These are phyloP conservation scores for Pseudonaja textilis DNA, from an alignment of 2,113 vertebrate species.

Conservation along the genomic window DNA sequence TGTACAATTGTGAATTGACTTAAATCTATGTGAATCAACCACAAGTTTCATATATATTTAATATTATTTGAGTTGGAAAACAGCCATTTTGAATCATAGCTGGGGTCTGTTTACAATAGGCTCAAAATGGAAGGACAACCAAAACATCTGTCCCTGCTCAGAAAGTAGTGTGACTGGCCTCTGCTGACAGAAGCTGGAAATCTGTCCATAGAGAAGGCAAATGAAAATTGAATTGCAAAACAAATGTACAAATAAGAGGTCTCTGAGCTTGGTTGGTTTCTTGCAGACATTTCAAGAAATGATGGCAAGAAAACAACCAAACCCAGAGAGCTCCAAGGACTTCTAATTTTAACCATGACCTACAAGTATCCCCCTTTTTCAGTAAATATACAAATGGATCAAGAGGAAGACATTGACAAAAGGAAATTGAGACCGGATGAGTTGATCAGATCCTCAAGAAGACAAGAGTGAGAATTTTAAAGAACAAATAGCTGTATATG, in stretches of 20 bases:
- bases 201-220: not conserved
- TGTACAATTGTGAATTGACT: too few relatives aligned
- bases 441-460: not conserved
- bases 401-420: not conserved
- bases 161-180: not conserved
- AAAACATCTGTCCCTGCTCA: not conserved
- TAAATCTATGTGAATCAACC: too few relatives aligned
- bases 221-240: not conserved
- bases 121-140: not conserved
- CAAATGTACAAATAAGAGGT: not conserved
- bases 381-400: not conserved
- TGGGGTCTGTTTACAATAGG: not conserved
- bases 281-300: not conserved
- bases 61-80: not conserved
- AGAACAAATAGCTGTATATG: not conserved
- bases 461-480: not conserved
- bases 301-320: not conserved
- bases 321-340: not conserved
- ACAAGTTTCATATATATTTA: not conserved
- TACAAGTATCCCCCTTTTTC: not conserved
- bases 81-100: not conserved
- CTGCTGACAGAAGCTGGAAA: not conserved
- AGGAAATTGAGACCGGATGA: not conserved
- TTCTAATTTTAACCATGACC: not conserved
- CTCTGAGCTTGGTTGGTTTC: too few relatives aligned